Conservation (phyloP, 2,113 vertebrate genomes). For the Oryzias curvinotus region DNA sequence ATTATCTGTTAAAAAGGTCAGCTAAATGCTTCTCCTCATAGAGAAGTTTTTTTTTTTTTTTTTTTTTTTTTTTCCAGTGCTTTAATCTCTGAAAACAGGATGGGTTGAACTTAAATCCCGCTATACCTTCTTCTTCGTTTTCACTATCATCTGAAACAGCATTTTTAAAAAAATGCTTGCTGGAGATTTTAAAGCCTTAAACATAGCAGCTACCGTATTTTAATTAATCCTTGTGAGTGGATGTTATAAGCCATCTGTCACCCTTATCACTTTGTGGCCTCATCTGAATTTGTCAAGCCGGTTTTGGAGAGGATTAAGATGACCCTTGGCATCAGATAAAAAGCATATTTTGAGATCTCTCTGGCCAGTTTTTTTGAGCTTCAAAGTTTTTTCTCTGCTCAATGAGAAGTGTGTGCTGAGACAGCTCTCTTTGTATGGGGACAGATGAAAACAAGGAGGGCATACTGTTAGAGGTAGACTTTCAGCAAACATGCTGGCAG, state of each 20-base stretch:
- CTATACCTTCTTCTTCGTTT: conserved; percentile 22
- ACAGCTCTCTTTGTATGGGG: conserved; percentile 18
- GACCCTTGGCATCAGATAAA: not conserved
- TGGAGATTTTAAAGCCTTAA: conserved; percentile 14
- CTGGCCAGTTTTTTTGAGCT: conserved; percentile 1
- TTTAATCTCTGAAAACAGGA: conserved; percentile 11
- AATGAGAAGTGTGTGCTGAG: conserved; percentile 27
- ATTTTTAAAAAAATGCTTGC: not conserved
- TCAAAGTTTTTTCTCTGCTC: not conserved
- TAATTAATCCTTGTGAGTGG: conserved; percentile 27
- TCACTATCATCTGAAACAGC: conserved; percentile 16
- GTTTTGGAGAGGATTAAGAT: conserved; percentile 6
- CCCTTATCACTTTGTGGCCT: conserved; percentile 19
- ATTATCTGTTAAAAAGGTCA: conserved; percentile 25
- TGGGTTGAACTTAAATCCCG: conserved; percentile 19
- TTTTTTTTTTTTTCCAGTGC: not conserved
- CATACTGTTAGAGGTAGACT: conserved; percentile 44
- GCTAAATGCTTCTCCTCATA: conserved; percentile 30
- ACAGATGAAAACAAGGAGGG: conserved; percentile 8
- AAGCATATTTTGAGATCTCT: not conserved
- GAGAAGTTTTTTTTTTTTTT: not conserved
- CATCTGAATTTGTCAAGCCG: not conserved
- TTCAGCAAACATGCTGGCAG: conserved; percentile 43
- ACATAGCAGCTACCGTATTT: conserved; percentile 17
- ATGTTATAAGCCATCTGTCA: conserved; percentile 4